Evolutionary conservation across 1,140 invertebrate genomes (phyloP).

Genomic region (Neodiprion fabricii): DNA sequence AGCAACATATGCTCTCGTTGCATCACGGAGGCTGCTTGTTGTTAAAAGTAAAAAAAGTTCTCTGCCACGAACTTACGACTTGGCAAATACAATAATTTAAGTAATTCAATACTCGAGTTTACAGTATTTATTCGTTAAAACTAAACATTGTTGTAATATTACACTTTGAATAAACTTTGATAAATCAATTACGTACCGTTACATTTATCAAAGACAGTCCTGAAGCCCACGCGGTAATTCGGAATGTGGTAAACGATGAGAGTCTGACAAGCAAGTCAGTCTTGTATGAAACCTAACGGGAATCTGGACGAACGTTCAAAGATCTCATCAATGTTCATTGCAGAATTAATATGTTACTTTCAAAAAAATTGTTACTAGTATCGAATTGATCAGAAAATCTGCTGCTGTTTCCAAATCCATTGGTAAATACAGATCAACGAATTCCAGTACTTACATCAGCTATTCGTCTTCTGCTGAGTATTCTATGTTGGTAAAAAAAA

Average conservation of each 20-base stretch:
- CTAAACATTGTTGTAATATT: background rate
- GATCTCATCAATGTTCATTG: background rate
- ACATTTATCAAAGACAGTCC: conserved; percentile 33
- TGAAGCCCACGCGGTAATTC: conserved; percentile 36
- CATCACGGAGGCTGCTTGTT: conserved; percentile 51
- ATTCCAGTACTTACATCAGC: no score
- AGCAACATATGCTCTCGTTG: conserved; percentile 52
- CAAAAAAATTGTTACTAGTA: conserved; percentile 10
- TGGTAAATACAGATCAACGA: no score
- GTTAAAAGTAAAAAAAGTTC: conserved; percentile 52
- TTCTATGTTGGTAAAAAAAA: no score
- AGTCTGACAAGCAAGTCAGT: conserved; percentile 37
- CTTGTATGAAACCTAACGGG: conserved; percentile 39
- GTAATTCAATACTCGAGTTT: background rate
- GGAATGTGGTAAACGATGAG: conserved; percentile 34
- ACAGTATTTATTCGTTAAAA: background rate
- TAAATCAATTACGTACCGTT: background rate
- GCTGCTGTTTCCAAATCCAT: no score
- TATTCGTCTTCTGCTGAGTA: no score
- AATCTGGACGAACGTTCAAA: conserved; percentile 24
- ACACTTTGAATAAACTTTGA: background rate
- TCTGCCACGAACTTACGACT: conserved; percentile 45
- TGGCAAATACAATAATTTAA: conserved; percentile 34
- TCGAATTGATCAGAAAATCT: no score
- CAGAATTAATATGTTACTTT: conserved; percentile 13